Evolutionary conservation across 2,888 invertebrate species (phyloP).

Genomic region (Lycocerus yunnanus): DNA sequence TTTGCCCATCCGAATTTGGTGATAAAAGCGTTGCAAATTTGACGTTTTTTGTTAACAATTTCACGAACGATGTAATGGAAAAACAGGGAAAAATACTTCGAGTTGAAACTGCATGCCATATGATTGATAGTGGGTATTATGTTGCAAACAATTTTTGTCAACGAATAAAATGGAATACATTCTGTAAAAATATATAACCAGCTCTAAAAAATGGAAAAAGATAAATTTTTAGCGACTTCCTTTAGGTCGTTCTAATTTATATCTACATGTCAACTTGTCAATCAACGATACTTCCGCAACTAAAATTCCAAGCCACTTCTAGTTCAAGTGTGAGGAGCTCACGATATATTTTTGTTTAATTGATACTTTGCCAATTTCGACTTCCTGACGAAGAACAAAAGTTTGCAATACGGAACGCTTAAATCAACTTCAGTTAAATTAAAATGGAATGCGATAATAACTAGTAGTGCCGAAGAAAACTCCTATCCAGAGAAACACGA

Average conservation of each 20-base stretch:
- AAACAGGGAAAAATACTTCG: neutral
- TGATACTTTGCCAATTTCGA: neutral
- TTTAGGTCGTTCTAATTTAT: neutral
- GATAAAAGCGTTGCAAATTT: neutral
- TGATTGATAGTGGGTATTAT: neutral
- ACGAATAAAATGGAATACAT: neutral
- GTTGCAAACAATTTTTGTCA: conserved; percentile 1
- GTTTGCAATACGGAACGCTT: neutral
- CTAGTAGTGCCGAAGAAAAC: too few species aligned
- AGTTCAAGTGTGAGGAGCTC: neutral
- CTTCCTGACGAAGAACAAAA: neutral
- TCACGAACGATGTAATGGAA: neutral
- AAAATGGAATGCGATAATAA: too few species aligned
- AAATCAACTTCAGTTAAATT: neutral
- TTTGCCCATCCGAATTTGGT: neutral
- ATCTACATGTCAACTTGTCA: neutral
- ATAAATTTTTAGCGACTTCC: neutral
- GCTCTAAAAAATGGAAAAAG: neutral
- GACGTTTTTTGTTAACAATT: neutral
- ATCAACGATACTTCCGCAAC: neutral
- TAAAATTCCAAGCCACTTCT: neutral
- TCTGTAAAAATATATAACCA: neutral
- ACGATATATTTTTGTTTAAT: neutral
- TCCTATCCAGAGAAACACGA: too few species aligned
- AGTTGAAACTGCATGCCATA: neutral